phyloP scores from a whole-genome alignment of 2,888 invertebrate genomes.

The Drosophila buzzatii region DNA sequence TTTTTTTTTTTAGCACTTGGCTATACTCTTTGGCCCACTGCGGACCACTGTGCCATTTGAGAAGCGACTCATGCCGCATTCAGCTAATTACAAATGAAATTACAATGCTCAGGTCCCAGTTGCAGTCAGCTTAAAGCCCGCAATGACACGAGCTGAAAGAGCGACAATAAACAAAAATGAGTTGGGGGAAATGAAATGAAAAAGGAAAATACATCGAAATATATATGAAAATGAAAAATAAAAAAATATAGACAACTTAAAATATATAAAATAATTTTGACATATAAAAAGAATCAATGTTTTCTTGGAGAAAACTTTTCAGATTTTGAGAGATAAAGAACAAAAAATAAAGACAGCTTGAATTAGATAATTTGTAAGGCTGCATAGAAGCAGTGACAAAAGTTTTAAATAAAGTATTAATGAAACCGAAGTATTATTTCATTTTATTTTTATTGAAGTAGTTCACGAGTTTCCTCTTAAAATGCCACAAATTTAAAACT shows the following conservation, averaged over 20 bases:
- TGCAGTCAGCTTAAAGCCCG: slow-evolving; percentile 23
- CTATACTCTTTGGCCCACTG: slow-evolving; percentile 36
- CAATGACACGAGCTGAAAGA: slow-evolving; percentile 47
- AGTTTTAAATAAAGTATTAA: not conserved
- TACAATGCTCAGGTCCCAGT: slow-evolving; percentile 60
- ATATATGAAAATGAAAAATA: too few species aligned
- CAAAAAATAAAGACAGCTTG: too few species aligned
- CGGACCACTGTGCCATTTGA: slow-evolving; percentile 69
- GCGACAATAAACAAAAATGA: not conserved
- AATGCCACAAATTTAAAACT: too few species aligned
- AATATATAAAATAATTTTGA: too few species aligned
- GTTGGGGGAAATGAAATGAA: not conserved
- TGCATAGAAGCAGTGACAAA: not conserved
- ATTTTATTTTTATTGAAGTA: not conserved
- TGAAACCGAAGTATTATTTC: not conserved
- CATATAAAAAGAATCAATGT: too few species aligned
- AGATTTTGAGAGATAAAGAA: not conserved
- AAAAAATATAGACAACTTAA: not conserved
- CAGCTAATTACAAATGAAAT: slow-evolving; percentile 79
- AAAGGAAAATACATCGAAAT: not conserved
- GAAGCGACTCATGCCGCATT: slow-evolving; percentile 64
- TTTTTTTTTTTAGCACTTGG: slow-evolving; percentile 48
- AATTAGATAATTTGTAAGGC: not conserved
- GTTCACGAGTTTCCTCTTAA: too few species aligned
- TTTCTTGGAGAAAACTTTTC: too few species aligned